Conservation (phyloP, 2,113 vertebrate genomes). For the Alethe castanea region DNA sequence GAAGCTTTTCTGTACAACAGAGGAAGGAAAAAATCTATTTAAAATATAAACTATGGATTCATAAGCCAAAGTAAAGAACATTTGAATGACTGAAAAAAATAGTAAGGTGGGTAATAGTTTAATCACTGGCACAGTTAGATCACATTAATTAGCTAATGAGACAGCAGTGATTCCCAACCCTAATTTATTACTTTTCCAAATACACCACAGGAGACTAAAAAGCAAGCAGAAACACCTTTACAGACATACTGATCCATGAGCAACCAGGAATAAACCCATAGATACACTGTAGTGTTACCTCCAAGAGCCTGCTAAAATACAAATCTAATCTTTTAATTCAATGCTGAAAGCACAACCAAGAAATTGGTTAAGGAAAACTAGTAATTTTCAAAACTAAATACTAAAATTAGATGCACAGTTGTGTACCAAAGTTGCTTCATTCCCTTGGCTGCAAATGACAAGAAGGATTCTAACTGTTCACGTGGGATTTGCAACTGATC, state of each 20-base stretch:
- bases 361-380: not conserved
- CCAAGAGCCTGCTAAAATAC: not conserved
- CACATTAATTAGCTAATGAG: constrained; percentile 2
- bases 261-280: not conserved
- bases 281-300: not conserved
- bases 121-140: constrained; percentile 42
- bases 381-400: not conserved
- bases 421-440: not conserved
- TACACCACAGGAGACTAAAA: not conserved
- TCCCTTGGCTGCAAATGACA: not conserved
- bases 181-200: not conserved
- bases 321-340: not conserved
- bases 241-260: not conserved
- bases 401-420: not conserved
- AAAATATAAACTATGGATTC: not conserved
- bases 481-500: not conserved
- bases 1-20: not conserved
- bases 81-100: constrained; percentile 9
- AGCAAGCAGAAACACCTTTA: not conserved
- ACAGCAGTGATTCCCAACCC: not conserved
- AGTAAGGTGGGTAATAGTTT: not conserved
- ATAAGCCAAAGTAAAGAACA: not conserved
- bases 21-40: not conserved
- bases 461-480: not conserved
- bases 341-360: not conserved